A percentile compares a stretch with the other conserved stretches of the same genome.
Evolutionary conservation across 2,888 invertebrate species (phyloP).

Genomic region (Euphydryas editha): DNA sequence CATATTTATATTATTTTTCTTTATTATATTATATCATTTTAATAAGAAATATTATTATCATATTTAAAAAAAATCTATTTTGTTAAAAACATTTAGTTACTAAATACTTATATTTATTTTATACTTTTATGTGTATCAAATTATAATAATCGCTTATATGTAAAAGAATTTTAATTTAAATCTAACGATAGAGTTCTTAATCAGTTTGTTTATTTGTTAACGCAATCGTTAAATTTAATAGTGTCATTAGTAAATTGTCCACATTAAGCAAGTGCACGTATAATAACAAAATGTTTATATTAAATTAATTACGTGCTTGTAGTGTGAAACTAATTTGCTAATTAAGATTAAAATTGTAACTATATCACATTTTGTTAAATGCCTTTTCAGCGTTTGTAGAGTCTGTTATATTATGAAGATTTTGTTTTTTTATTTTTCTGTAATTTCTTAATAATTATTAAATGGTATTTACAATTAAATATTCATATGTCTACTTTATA

Average conservation of each 20-base stretch:
- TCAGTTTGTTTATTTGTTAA: not conserved
- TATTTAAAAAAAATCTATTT: too few relatives aligned
- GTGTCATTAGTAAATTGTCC: conserved; percentile 14
- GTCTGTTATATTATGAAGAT: not conserved
- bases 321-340: conserved; percentile 18
- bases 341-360: conserved; percentile 23
- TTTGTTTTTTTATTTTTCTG: not conserved
- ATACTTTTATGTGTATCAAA: too few relatives aligned
- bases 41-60: not conserved
- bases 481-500: too few relatives aligned
- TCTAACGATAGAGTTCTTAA: not conserved
- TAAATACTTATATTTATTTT: too few relatives aligned
- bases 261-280: conserved; percentile 16
- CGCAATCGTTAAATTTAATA: conserved; percentile 11
- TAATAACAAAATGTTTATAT: conserved; percentile 10
- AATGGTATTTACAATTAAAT: too few relatives aligned
- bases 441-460: not conserved
- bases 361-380: conserved; percentile 17
- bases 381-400: not conserved
- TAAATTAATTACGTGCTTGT: conserved; percentile 28
- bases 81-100: too few relatives aligned
- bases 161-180: too few relatives aligned
- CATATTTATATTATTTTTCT: too few relatives aligned
- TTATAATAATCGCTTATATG: too few relatives aligned
- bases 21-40: too few relatives aligned